phyloP scores from a whole-genome alignment of 2,888 invertebrate genomes.

The Mythimna loreyi region DNA sequence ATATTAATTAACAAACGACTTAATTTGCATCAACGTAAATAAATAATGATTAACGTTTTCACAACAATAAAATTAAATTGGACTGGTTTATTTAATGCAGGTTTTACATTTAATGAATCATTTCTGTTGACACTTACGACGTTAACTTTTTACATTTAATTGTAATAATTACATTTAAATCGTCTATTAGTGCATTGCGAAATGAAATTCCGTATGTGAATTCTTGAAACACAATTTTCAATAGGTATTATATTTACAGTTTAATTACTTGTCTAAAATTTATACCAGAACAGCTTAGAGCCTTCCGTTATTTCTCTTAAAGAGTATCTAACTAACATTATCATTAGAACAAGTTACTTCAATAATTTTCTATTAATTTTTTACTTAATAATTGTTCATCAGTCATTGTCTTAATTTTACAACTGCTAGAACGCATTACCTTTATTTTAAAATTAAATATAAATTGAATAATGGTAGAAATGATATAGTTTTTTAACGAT shows the following conservation, averaged over 20 bases:
- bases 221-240: conserved; percentile 47
- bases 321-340: conserved; percentile 69
- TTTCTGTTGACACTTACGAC: conserved; percentile 56
- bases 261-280: conserved; percentile 37
- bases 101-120: conserved; percentile 41
- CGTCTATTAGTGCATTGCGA: conserved; percentile 59
- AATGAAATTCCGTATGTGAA: conserved; percentile 54
- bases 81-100: conserved; percentile 48
- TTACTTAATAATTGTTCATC: conserved; percentile 73
- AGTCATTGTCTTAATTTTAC: conserved; percentile 74
- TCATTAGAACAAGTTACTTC: conserved; percentile 57
- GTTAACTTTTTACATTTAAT: conserved; percentile 52
- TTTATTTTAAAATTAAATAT: conserved; percentile 31
- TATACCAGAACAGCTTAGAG: conserved; percentile 70
- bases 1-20: conserved; percentile 37
- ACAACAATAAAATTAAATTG: conserved; percentile 28
- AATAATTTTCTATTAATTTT: conserved; percentile 64
- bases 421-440: conserved; percentile 64
- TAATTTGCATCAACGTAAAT: conserved; percentile 23
- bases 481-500: conserved; percentile 41
- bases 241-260: conserved; percentile 49
- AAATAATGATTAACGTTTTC: conserved; percentile 20
- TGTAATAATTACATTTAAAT: conserved; percentile 56
- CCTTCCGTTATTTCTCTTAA: conserved; percentile 68
- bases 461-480: conserved; percentile 35